Evolutionary conservation across 2,113 vertebrate species (phyloP).

Genomic region (Scytalopus superciliaris): DNA sequence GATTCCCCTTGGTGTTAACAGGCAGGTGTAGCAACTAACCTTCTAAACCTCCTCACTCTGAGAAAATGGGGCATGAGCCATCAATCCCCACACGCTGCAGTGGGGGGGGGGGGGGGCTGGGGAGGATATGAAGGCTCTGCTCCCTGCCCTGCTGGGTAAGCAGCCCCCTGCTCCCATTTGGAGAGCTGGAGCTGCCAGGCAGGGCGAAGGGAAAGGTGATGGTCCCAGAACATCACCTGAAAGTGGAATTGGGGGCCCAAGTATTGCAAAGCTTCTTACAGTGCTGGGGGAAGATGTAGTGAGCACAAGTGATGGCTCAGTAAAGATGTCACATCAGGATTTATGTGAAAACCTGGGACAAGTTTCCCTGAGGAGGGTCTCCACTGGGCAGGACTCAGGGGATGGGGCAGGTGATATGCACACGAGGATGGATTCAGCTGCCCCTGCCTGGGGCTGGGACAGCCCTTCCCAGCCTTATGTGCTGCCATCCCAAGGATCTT

Average conservation of each 20-base stretch:
- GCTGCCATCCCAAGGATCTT: background rate
- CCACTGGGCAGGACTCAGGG: background rate
- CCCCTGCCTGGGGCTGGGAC: background rate
- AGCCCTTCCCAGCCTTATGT: background rate
- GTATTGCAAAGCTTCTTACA: background rate
- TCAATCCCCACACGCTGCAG: background rate
- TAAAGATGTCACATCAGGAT: background rate
- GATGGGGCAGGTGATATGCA: background rate
- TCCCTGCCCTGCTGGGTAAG: background rate
- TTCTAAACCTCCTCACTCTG: background rate
- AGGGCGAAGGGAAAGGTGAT: background rate
- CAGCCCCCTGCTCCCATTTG: fast-evolving
- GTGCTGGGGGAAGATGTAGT: background rate
- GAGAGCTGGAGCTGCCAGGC: background rate
- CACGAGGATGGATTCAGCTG: background rate
- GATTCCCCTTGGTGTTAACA: background rate
- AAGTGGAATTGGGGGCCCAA: background rate
- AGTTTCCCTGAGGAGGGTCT: background rate
- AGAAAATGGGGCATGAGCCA: background rate
- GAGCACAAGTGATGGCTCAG: background rate
- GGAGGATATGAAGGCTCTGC: background rate
- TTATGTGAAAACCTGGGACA: background rate
- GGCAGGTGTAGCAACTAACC: background rate
- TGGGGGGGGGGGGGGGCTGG: background rate
- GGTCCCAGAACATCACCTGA: background rate